These are phyloP conservation scores for Amorpha juglandis DNA, from an alignment of 2,888 invertebrate species.

Conservation along the genomic window DNA sequence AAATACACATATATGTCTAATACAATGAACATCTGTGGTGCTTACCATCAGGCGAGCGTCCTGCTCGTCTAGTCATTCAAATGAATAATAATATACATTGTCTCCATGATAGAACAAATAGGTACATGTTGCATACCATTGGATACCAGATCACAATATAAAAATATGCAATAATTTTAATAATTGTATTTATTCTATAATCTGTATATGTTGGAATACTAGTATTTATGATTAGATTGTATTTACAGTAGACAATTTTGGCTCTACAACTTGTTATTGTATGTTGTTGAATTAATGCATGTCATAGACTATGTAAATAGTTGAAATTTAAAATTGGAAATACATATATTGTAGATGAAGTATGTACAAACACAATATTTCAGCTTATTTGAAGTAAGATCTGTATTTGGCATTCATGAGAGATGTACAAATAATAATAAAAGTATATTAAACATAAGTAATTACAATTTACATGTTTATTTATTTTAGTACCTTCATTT, in stretches of 20 bases:
- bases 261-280: slow-evolving; percentile 62
- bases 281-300: slow-evolving; percentile 69
- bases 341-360: slow-evolving; percentile 13
- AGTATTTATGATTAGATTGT: slow-evolving; percentile 53
- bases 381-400: slow-evolving; percentile 45
- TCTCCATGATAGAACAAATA: slow-evolving; percentile 12
- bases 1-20: neutral
- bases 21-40: neutral
- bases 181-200: slow-evolving; percentile 54
- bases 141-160: slow-evolving; percentile 62
- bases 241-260: slow-evolving; percentile 53
- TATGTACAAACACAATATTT: slow-evolving; percentile 29
- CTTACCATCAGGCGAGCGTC: too few relatives aligned
- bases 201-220: slow-evolving; percentile 77
- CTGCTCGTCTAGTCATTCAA: too few relatives aligned
- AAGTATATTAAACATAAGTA: slow-evolving; percentile 27
- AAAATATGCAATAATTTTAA: slow-evolving; percentile 54
- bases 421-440: slow-evolving; percentile 62
- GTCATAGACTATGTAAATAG: slow-evolving; percentile 76
- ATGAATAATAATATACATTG: neutral
- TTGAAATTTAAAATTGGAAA: slow-evolving; percentile 15
- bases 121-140: slow-evolving; percentile 32
- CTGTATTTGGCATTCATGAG: slow-evolving; percentile 62
- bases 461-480: neutral
- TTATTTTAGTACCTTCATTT: slow-evolving; percentile 16